These are phyloP conservation scores for Ephestia elutella DNA, from an alignment of 1,140 invertebrate species.

Conservation along the genomic window DNA sequence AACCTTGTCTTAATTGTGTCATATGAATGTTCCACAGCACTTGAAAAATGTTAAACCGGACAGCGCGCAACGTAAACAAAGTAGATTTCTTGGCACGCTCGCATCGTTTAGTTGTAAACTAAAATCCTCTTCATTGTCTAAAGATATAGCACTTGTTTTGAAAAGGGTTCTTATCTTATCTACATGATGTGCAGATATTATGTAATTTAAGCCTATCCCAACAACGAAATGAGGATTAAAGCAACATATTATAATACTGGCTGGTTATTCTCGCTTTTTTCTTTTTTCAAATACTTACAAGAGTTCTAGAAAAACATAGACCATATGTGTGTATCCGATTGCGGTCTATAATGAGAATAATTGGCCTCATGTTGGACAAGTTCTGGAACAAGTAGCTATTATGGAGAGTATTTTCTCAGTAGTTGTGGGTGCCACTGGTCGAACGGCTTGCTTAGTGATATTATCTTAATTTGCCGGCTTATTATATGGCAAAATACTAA, in stretches of 20 bases:
- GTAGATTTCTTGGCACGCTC: background rate
- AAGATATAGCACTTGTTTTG: background rate
- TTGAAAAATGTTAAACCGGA: background rate
- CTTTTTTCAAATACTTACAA: background rate
- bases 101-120: background rate
- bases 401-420: background rate
- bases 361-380: background rate
- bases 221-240: background rate
- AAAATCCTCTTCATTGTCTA: constrained; percentile 2
- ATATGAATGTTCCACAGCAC: background rate
- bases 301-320: background rate
- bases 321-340: background rate
- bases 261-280: background rate
- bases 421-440: background rate
- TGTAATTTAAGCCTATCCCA: background rate
- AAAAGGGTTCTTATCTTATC: background rate
- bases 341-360: constrained; percentile 2
- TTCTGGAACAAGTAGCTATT: background rate
- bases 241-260: background rate
- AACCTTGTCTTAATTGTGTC: too few species aligned
- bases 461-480: background rate
- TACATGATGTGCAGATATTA: background rate
- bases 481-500: too few species aligned
- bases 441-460: background rate
- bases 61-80: background rate